Conservation (phyloP, 2,797 vertebrate species). For the Chrysolophus pictus region DNA sequence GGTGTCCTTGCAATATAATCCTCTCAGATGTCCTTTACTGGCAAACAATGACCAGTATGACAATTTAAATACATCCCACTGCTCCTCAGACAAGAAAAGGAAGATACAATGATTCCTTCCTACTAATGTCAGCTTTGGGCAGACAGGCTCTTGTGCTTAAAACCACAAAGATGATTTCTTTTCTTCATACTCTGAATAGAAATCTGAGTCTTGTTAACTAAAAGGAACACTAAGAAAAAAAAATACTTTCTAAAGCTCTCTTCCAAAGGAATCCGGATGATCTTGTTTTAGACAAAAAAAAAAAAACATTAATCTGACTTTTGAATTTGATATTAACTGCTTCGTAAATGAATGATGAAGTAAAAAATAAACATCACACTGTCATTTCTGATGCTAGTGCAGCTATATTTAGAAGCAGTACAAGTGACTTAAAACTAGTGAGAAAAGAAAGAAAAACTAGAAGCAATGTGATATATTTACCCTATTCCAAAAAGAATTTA, state of each 20-base stretch:
- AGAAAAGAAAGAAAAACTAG: not conserved
- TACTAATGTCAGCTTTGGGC: not conserved
- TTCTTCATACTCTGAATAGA: not conserved
- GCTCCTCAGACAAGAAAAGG: not conserved
- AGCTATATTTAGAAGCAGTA: not conserved
- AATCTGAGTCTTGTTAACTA: not conserved
- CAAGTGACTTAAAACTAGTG: not conserved
- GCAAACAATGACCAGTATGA: not conserved
- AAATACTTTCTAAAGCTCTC: not conserved
- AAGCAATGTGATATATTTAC: not conserved
- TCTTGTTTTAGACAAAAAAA: not conserved
- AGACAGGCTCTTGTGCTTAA: not conserved
- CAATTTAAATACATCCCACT: not conserved
- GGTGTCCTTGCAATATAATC: not conserved
- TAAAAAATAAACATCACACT: not conserved
- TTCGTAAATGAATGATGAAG: not conserved
- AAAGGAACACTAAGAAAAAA: not conserved
- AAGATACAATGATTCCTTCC: not conserved
- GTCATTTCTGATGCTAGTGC: not conserved
- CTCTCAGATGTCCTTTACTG: not conserved
- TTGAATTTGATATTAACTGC: not conserved
- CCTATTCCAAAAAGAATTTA: not conserved
- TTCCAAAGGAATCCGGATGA: not conserved
- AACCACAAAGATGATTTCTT: not conserved
- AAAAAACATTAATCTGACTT: not conserved